Evolutionary conservation across 2,888 invertebrate genomes (phyloP).

Genomic region (Andricus curvator): DNA sequence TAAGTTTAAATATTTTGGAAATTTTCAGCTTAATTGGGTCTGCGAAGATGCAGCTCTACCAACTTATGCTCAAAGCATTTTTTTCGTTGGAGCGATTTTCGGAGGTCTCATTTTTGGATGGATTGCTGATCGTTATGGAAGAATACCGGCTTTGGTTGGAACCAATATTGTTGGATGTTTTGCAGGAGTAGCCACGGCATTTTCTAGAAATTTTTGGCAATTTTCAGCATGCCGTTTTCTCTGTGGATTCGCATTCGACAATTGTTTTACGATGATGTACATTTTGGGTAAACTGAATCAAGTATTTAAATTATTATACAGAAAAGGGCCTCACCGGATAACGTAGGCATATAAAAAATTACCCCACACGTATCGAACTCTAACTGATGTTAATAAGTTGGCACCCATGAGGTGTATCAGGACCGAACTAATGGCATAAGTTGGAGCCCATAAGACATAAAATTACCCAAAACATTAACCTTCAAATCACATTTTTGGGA

Average conservation of each 20-base stretch:
- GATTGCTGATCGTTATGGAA: slow-evolving; percentile 91
- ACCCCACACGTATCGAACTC: too few species aligned
- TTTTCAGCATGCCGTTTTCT: slow-evolving; percentile 91
- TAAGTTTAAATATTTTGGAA: too few species aligned
- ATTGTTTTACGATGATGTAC: slow-evolving; percentile 96
- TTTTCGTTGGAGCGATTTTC: slow-evolving; percentile 92
- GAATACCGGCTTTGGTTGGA: slow-evolving; percentile 90
- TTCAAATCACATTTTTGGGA: too few species aligned
- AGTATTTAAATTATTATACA: too few species aligned
- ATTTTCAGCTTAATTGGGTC: slow-evolving; percentile 89
- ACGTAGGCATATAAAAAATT: too few species aligned
- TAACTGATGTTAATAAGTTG: too few species aligned
- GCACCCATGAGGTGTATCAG: too few species aligned
- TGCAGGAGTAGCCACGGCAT: slow-evolving; percentile 87
- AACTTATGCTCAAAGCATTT: slow-evolving; percentile 90
- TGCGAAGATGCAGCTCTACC: slow-evolving; percentile 89
- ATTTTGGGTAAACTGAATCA: slow-evolving; percentile 85
- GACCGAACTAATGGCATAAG: too few species aligned
- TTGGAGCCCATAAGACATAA: too few species aligned
- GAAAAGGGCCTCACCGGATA: too few species aligned
- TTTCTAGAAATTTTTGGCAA: slow-evolving; percentile 85
- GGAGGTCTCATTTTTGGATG: slow-evolving; percentile 92
- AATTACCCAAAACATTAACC: too few species aligned
- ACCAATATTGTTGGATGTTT: slow-evolving; percentile 87
- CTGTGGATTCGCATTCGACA: slow-evolving; percentile 93